Percentiles rank a stretch among this genome's conserved stretches.
These are phyloP conservation scores for Piaya cayana DNA, from an alignment of 2,113 vertebrate genomes.

Conservation along the genomic window DNA sequence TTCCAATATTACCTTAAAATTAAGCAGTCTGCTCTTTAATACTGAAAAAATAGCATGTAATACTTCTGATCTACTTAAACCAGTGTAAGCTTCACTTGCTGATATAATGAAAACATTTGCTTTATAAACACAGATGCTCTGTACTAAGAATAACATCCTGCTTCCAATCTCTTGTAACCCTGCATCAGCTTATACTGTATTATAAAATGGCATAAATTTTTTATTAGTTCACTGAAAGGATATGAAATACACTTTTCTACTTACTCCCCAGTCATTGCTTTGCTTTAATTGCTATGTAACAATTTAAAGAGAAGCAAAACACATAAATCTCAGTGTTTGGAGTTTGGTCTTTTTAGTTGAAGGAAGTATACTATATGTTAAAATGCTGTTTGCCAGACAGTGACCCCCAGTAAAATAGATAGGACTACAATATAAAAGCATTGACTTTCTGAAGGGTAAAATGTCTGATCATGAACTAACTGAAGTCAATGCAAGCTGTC, in stretches of 20 bases:
- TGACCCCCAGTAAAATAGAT: neutral
- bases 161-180: conserved; percentile 60
- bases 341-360: conserved; percentile 25
- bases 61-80: conserved; percentile 32
- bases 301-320: conserved; percentile 64
- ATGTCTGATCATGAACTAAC: neutral
- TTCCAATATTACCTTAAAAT: conserved; percentile 22
- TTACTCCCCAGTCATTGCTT: conserved; percentile 67
- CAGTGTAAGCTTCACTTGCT: conserved; percentile 54
- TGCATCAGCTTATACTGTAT: conserved; percentile 72
- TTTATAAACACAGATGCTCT: conserved; percentile 74
- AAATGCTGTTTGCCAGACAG: conserved; percentile 46
- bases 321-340: conserved; percentile 58
- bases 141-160: conserved; percentile 73
- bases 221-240: conserved; percentile 77
- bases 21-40: neutral
- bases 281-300: conserved; percentile 73
- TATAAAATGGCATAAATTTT: conserved; percentile 79
- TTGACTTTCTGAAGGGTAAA: conserved; percentile 16
- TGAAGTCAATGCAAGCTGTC: conserved; percentile 4
- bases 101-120: conserved; percentile 69
- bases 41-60: conserved; percentile 37
- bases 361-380: conserved; percentile 34
- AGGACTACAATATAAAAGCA: conserved; percentile 11
- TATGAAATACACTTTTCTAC: conserved; percentile 74